Base-by-base conservation (phyloP, 2,113 vertebrate species). In the Sterna hirundo region DNA sequence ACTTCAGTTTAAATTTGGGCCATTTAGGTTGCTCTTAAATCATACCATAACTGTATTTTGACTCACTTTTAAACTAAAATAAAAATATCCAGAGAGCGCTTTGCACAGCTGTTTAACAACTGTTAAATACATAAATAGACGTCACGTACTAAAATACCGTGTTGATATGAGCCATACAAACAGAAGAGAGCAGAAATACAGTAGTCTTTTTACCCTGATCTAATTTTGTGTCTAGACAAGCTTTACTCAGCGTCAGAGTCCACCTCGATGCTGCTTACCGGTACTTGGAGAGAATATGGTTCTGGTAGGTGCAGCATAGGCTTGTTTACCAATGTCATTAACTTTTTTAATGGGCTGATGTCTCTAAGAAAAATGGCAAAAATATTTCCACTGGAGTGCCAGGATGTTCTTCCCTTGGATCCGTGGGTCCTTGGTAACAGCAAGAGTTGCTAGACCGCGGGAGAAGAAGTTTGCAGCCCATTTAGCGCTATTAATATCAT, bases 121-220 rank as follows among this genome's bases (percentile, higher is more conserved):
- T 90, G 64, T 83, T 94, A 86, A 81, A 92, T 86, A 40, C 55
- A 95, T 90, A 96, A 96, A 96, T 95, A 97, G 85, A 92, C 64
- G 93, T 80, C 71, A 91, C 2, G 11, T 82, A 94, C 55, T 90
- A 83, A 92, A 93, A 96, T 93, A 92, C 55, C 83, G 55, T 93
- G 96, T 96, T 96, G 93, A 96, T 94, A 95, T 8, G 83, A 94
- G 32, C 76, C 79, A 34, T 86, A 94, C 86, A 96, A 96, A 94
- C 94, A 93, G 76, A 95, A 90, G 64, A 92, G 85, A 96, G 29
- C 47, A 92, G 96, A 94, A 95, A 86, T 93, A 83, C 71, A 44
- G 92, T 71, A 86, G 88, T 60, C 72, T 83, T 88, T 94, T 91
- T n/a, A 92, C 61, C 34, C 15, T 21, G 2, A 81, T 88, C 46